Base-by-base conservation (phyloP, 2,888 invertebrate genomes). In the Drosophila ustulata region DNA sequence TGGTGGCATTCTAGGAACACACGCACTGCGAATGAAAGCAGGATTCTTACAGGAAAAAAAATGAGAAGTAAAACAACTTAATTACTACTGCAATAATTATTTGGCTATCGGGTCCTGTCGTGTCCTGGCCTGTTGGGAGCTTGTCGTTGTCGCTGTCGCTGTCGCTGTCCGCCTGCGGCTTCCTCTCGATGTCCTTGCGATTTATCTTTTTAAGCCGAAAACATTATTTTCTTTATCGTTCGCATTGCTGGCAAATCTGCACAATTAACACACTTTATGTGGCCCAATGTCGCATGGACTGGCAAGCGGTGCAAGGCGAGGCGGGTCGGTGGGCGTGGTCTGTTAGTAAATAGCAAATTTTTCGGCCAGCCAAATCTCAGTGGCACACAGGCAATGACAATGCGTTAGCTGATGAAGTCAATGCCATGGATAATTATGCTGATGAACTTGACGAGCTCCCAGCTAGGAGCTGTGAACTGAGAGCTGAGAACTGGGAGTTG, bases 251-350 rank as follows among this genome's bases (percentile, higher is more conserved):
- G 65, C 88, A 83, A 83, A 83, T 86, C 83, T 81, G 53, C 67
- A 88, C 89, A 83, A 83, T 83, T 83, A 83, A 83, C 83, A 83
- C 83, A 83, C 87, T 88, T 88, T 87, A 86, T 84, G 88, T 69
- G 88, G 57, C 43, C 32, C 49, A 18, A 26, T 30, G 56, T 23
- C 32, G 5, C 47, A 28, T 4, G 49, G 13, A 2, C 18, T 1
- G 18, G 8, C 9, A 25, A 13, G 26, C 4, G 28, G 23, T 7
- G 5, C 3, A 7, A 8, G 6, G 37, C 9, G 0, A 5, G 9
- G 9, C 5, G 5, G 25, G 13, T 18, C 18, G 18, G 26, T 64
- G 51, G 61, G 37, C 46, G 37, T 49, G 59, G 66, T 34, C 55
- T 13, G 66, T 59, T 30, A 50, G 49, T 66, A 68, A 78, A 77